Evolutionary conservation across 2,888 invertebrate genomes (phyloP).

Genomic region (Epinotia demarniana): DNA sequence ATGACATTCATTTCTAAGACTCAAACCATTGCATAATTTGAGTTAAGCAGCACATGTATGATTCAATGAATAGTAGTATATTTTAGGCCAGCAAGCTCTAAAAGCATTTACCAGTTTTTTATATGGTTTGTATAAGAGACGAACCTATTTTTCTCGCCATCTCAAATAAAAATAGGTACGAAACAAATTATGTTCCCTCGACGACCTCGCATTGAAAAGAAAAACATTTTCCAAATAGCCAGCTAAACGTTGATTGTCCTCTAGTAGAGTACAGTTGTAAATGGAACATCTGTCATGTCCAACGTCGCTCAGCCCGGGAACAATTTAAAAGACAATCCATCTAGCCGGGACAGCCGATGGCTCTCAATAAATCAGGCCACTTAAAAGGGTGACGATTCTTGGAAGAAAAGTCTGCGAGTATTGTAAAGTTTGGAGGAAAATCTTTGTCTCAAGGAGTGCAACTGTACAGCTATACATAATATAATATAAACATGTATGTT

Average conservation of each 20-base stretch:
- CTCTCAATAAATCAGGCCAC: constrained; percentile 46
- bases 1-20: no score
- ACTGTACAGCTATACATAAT: no score
- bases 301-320: constrained; percentile 33
- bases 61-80: no score
- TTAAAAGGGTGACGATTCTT: constrained; percentile 44
- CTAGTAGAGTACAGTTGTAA: constrained; percentile 45
- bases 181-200: constrained; percentile 2
- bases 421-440: constrained; percentile 13
- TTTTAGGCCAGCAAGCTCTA: background rate
- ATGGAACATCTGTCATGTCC: constrained; percentile 45
- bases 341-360: constrained; percentile 38
- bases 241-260: constrained; percentile 41
- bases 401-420: constrained; percentile 11
- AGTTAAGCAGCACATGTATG: background rate
- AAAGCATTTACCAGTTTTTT: background rate
- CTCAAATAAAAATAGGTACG: constrained; percentile 7
- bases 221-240: constrained; percentile 31
- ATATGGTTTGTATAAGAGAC: background rate
- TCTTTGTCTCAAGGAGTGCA: background rate
- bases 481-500: no score
- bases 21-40: background rate
- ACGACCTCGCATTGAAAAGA: constrained; percentile 16
- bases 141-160: background rate
- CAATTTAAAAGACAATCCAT: constrained; percentile 48